These are phyloP conservation scores for Neodontobutis hainanensis DNA, from an alignment of 2,113 vertebrate species.

Conservation along the genomic window DNA sequence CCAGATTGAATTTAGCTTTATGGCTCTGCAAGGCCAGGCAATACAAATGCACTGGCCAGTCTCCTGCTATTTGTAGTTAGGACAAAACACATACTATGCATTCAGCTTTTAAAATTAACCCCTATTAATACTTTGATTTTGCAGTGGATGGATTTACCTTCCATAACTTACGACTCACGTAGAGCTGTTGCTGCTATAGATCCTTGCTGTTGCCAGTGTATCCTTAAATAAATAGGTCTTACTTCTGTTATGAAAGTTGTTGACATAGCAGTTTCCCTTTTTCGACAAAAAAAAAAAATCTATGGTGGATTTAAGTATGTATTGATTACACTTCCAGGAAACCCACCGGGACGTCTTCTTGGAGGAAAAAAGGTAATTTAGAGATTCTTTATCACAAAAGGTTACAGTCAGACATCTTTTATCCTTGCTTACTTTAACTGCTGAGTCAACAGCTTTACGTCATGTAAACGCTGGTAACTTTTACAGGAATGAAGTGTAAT, in stretches of 20 bases:
- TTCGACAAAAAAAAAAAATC: no score
- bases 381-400: not conserved
- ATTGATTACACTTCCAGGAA: conserved; percentile 9
- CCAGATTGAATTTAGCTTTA: conserved; percentile 2
- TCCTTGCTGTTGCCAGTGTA: no score
- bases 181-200: no score
- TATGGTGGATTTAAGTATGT: not conserved
- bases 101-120: not conserved
- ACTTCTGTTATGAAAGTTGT: no score
- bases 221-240: no score
- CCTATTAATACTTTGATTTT: not conserved
- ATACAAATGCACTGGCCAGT: not conserved
- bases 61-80: not conserved
- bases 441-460: not conserved
- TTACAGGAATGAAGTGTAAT: not conserved
- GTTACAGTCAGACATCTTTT: not conserved
- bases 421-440: not conserved
- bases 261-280: no score
- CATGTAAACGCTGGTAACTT: not conserved
- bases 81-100: not conserved
- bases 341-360: not conserved
- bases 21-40: conserved; percentile 4
- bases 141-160: conserved; percentile 9
- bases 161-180: not conserved
- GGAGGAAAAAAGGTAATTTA: conserved; percentile 11